Evolutionary conservation across 2,797 vertebrate genomes (phyloP), one percentile per base, ranked within the genome.

Genomic region (Anisognathus igniventris): DNA sequence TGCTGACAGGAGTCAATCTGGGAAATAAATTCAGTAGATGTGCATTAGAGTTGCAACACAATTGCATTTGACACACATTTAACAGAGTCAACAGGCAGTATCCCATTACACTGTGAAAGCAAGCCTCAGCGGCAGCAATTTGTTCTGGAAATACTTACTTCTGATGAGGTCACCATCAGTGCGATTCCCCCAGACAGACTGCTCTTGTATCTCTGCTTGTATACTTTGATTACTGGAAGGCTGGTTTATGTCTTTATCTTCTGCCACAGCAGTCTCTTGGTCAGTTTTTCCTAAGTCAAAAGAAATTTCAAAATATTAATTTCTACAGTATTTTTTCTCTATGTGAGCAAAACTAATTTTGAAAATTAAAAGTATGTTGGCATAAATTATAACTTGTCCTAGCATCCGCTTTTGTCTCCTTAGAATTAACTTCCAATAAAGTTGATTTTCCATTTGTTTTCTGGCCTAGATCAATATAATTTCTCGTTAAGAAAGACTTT

Each of bases 61-160:
- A 96, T 85, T 62, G 84, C 88, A 95, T 68, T 62, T 96, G 90
- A 96, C 85, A 96, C 54, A 90, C 37, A 94, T 96, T 87, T 95
- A 95, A 86, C 33, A 56, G 78, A 88, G 94, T 88, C 96, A 89
- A 94, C 83, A 79, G 56, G 70, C 93, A 85, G 77, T 48, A 92
- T n/a, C 54, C 47, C 12, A 19, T 74, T 95, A 73, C 61, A 66
- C 33, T 30, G 89, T 4, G 11, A 93, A 84, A 68, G 81, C 54
- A 86, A 94, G 77, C 74, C 93, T 71, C 82, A 91, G 81, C 21
- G 37, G 81, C 91, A 95, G 73, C 57, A 83, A 89, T 93, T 95
- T 96, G 80, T 66, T 94, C 84, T 94, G 86, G 84, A 97, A 97
- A 93, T 91, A 98, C 99, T 98, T 98, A 99, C 99, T 98, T 99